phyloP scores from a whole-genome alignment of 2,888 invertebrate species.

The Drosophila vallismaia region DNA sequence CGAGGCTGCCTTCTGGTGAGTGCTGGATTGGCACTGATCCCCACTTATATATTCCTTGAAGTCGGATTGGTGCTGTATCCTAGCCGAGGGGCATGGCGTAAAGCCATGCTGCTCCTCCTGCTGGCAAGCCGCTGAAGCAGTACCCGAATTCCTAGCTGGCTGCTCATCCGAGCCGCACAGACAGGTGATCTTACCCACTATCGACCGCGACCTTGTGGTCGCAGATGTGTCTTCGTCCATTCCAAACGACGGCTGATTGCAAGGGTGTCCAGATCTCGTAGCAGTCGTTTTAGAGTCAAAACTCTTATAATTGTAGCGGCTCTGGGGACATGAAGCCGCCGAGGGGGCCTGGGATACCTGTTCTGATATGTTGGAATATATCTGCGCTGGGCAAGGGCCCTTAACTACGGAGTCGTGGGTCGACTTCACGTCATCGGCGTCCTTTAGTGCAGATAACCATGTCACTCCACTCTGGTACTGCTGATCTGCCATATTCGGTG shows the following conservation, averaged over 20 bases:
- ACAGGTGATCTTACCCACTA: slow-evolving; percentile 63
- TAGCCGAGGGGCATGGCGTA: not conserved
- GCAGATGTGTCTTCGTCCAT: slow-evolving; percentile 50
- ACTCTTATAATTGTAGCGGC: not conserved
- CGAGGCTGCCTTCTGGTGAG: not conserved
- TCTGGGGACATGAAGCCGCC: not conserved
- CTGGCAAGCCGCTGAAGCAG: too few species aligned
- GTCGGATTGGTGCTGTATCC: slow-evolving; percentile 17
- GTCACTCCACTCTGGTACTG: not conserved
- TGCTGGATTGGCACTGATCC: not conserved
- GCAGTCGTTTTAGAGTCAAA: not conserved
- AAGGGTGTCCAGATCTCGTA: not conserved
- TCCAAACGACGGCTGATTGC: slow-evolving; percentile 46
- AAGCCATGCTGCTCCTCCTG: not conserved
- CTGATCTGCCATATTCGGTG: too few species aligned
- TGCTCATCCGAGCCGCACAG: slow-evolving; percentile 49
- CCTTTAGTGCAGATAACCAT: slow-evolving; percentile 9
- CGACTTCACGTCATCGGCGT: not conserved
- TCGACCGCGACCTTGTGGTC: slow-evolving; percentile 56
- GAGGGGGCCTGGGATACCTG: not conserved
- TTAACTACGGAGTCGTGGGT: too few species aligned
- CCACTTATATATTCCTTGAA: not conserved
- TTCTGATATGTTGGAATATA: not conserved
- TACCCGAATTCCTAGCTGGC: not conserved
- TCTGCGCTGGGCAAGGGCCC: not conserved